Base-by-base conservation (phyloP, 2,888 invertebrate genomes). In the Amaurobius ferox region DNA sequence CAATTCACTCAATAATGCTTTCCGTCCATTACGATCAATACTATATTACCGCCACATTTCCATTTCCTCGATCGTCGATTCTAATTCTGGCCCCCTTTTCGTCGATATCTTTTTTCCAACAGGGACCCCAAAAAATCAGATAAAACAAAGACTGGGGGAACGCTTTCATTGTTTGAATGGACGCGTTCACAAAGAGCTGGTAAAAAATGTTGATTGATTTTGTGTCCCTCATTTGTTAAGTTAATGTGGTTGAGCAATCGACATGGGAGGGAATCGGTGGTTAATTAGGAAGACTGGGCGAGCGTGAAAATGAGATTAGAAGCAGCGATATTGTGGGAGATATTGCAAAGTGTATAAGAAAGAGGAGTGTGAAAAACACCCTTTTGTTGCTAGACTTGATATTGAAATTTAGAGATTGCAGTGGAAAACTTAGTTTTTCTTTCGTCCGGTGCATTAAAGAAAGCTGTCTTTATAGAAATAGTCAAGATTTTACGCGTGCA, bases 221-320 rank as follows among this genome's bases (percentile, higher is more conserved):
- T 74, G 74, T 61, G 80, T 48, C 80, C 68, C 74, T 80, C 80
- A 80, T 80, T 80, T 80, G 80, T 80, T 80, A 80, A 67, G 74
- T 74, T 80, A 68, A 80, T 80, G 80, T 62, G 74, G 80, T 74
- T 26, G 30, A 40, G 40, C 68, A 68, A 80, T 80, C 80, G 73
- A 80, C 80, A 74, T 68, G 29, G 68, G 62, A 68, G 35, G 55
- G 73, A 73, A 80, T 80, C 74, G 80, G 68, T 73, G 55, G 32
- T 73, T 80, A 80, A 80, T 80, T 80, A 80, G 80, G 73, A 68
- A 68, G 19, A 80, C 73, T 67, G 40, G 40, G 32, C 40, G 26
- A n/a, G 28, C 32, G 28, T n/a, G 68, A 40, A 40, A 16, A 40
- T 28, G 7, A 35, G 68, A 40, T 28, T 68, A 68, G 64, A 30